phyloP scores from a whole-genome alignment of 2,797 vertebrate species.

The Choloepus didactylus region DNA sequence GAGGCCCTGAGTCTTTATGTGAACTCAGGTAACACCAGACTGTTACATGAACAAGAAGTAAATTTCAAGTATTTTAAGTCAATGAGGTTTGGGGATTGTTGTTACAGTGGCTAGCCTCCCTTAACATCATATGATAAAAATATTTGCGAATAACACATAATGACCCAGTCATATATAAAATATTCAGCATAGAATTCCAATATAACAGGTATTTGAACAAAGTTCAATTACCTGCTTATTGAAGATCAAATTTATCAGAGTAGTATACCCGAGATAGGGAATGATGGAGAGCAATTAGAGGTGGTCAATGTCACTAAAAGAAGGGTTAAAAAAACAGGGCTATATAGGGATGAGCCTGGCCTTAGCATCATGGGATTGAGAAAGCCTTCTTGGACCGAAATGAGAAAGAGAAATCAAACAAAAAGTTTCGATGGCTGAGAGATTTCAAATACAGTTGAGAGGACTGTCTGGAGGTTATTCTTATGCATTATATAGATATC shows the following conservation, averaged over 20 bases:
- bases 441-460: no score
- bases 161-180: not conserved
- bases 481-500: no score
- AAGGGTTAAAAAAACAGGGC: not conserved
- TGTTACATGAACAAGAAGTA: not conserved
- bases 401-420: no score
- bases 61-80: not conserved
- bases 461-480: no score
- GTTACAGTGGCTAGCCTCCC: not conserved
- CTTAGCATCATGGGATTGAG: no score
- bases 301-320: not conserved
- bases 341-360: no score
- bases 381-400: no score
- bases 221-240: not conserved
- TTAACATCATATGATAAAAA: not conserved
- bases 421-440: no score
- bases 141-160: not conserved
- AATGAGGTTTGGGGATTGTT: not conserved
- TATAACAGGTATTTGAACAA: not conserved
- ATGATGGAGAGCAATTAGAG: no score
- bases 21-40: not conserved
- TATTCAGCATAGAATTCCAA: not conserved
- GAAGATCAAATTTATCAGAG: not conserved
- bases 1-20: not conserved
- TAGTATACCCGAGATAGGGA: not conserved